Conservation (phyloP, 2,113 vertebrate species). For the Ia io region DNA sequence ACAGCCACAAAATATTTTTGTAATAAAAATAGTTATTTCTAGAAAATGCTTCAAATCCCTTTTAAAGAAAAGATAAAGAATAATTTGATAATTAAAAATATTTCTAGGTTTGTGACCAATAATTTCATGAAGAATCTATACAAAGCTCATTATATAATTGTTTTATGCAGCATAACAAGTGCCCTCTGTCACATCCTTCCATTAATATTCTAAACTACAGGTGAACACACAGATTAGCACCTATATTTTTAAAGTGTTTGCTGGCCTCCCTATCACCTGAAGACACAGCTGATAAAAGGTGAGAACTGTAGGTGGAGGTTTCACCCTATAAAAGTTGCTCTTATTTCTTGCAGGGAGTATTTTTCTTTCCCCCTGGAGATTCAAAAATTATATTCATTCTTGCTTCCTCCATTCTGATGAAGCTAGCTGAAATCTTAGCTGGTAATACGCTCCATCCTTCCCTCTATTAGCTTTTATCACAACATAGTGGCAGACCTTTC, state of each 20-base stretch:
- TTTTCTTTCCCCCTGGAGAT: constrained; percentile 13
- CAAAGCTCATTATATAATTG: constrained; percentile 3
- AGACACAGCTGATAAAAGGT: constrained; percentile 37
- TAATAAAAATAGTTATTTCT: background rate
- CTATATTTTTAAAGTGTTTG: constrained; percentile 50
- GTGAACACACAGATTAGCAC: constrained; percentile 23
- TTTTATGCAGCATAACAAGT: background rate
- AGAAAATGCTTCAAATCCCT: background rate
- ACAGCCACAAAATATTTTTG: background rate
- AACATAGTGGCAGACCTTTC: background rate
- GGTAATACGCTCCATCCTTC: background rate
- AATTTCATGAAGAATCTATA: background rate
- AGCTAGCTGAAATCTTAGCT: constrained; percentile 4
- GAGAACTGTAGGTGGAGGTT: background rate
- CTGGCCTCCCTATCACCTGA: background rate
- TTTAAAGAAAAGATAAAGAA: background rate
- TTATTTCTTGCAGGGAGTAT: background rate
- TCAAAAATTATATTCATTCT: background rate
- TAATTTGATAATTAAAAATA: constrained; percentile 44
- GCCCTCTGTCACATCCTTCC: background rate
- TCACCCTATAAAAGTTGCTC: constrained; percentile 14
- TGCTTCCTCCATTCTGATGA: background rate
- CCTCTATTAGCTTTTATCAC: constrained; percentile 29
- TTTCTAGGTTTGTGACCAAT: constrained; percentile 39
- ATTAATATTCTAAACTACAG: background rate